Conservation (phyloP, 2,888 invertebrate species). For the Drosophila affinis region DNA sequence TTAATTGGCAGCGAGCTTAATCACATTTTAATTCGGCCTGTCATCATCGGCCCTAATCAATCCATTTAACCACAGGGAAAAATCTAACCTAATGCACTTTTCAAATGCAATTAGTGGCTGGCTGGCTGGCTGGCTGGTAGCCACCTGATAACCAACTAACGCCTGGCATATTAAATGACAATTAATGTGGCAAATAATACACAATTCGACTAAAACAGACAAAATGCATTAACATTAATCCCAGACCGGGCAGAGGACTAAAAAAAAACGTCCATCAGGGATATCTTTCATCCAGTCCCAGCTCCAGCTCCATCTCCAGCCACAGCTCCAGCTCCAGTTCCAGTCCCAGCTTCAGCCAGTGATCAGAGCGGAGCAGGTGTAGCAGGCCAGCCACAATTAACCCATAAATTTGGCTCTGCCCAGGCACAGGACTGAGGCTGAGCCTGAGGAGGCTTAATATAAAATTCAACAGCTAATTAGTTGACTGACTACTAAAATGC, state of each 20-base stretch:
- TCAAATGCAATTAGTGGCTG: conserved; percentile 66
- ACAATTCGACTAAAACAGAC: conserved; percentile 54
- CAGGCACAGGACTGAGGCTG: not conserved
- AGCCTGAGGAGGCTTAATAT: conserved; percentile 63
- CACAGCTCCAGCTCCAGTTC: not conserved
- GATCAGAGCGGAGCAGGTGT: too few species aligned
- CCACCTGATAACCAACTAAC: conserved; percentile 26
- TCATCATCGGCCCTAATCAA: conserved; percentile 46
- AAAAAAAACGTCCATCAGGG: not conserved
- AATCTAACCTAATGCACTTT: conserved; percentile 65
- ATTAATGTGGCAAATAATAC: conserved; percentile 55
- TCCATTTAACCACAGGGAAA: conserved; percentile 32
- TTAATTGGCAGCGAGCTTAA: not conserved
- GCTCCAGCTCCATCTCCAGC: too few species aligned
- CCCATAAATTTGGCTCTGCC: conserved; percentile 5
- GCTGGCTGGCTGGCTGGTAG: not conserved
- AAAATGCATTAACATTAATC: conserved; percentile 73
- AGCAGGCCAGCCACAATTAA: conserved; percentile 12
- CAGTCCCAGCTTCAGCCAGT: too few species aligned
- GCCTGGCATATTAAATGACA: conserved; percentile 65
- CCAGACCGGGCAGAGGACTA: conserved; percentile 8
- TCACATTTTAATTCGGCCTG: conserved; percentile 24
- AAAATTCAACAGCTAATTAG: conserved; percentile 80
- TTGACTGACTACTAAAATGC: conserved; percentile 68
- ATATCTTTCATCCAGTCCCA: not conserved